A percentile compares a stretch with the other conserved stretches of the same genome.
These are phyloP conservation scores for Tamias sibiricus DNA, from an alignment of 2,113 vertebrate genomes.

Conservation along the genomic window DNA sequence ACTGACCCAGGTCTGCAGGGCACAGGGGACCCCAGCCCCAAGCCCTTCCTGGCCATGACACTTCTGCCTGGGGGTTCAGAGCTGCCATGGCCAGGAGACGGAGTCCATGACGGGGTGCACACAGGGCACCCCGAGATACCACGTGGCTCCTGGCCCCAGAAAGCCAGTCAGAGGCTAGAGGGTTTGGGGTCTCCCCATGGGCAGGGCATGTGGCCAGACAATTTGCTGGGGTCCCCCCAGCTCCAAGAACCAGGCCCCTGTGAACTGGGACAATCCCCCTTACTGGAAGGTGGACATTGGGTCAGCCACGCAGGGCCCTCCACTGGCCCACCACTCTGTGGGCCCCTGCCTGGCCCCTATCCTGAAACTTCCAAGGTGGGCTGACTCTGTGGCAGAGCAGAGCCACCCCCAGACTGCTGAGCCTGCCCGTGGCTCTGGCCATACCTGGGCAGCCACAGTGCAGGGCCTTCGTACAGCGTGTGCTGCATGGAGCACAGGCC, in stretches of 20 bases:
- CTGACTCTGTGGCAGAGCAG: neutral
- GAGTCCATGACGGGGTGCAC: rapidly evolving
- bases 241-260: neutral
- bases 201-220: neutral
- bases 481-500: no score
- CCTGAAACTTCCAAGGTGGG: neutral
- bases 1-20: no score
- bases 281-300: neutral
- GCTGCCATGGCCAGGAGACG: no score
- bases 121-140: rapidly evolving
- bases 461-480: neutral
- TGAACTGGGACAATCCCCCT: neutral
- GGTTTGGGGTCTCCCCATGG: neutral
- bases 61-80: neutral
- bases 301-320: no score
- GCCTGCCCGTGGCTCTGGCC: no score
- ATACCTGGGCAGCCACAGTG: neutral
- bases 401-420: neutral
- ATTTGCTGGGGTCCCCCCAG: neutral
- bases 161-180: neutral
- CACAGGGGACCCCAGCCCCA: neutral
- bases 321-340: no score
- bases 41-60: neutral
- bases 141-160: rapidly evolving
- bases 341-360: neutral